Evolutionary conservation across 2,888 invertebrate species (phyloP), one percentile per base, ranked within the genome.

Genomic region (Stenichneumon culpator): DNA sequence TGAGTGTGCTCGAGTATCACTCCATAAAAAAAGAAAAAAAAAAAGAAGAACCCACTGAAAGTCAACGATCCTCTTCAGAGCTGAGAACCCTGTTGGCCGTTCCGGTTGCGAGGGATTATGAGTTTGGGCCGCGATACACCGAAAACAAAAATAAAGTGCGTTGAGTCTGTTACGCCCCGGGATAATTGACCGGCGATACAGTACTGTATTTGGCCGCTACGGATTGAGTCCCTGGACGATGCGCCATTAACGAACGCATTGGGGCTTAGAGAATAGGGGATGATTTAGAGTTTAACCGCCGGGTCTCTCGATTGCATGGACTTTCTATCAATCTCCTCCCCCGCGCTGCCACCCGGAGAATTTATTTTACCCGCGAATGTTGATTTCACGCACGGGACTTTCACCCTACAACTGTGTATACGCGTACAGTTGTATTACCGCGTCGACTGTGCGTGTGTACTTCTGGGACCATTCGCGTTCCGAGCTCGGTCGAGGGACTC

Each of bases 361-460:
- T 90, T 90, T 90, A 90, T 90, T 89, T 82, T 85, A 75, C 88
- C 63, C 81, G 63, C 84, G 86, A 88, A 89, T 89, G 90, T 89
- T 89, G 89, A 89, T 86, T 87, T 86, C 85, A 87, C 86, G 80
- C 83, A 74, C 79, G 85, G 85, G 72, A 84, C 87, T 85, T 69
- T 47, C 47, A 70, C 16, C 68, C 54, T 57, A 32, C 36, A 65
- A 32, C 47, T 16, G 36, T 39, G 9, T 54, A 52, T 6, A 2
- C 7, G 11, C 25, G 54, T 63, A 22, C 19, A 63, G 52, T 57
- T 14, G 25, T 60, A 60, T 54, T 7, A 65, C 36, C 11, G 19
- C 28, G 25, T 22, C 19, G 28, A 44, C 28, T 22, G 60, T 73
- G 57, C 54, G 69, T 74, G 68, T 78, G 77, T 73, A 84, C 78